These are phyloP conservation scores for Polyommatus icarus DNA, from an alignment of 2,888 invertebrate species.

Conservation along the genomic window DNA sequence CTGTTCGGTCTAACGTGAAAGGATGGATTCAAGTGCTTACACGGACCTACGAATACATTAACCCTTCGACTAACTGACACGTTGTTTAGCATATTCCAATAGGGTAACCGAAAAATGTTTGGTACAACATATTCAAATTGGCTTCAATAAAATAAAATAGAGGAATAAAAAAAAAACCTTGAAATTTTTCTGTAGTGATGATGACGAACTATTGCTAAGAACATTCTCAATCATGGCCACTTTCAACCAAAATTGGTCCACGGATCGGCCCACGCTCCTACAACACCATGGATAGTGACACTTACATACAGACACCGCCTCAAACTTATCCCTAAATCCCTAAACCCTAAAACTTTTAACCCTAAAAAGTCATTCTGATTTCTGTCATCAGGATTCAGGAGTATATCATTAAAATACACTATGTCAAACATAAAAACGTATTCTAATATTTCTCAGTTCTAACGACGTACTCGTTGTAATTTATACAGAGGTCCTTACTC, in stretches of 20 bases:
- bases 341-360: no score
- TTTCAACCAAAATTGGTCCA: no score
- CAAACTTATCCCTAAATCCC: no score
- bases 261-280: no score
- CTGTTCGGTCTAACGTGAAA: conserved; percentile 29
- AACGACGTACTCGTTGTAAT: conserved; percentile 3
- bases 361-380: no score
- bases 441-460: background rate
- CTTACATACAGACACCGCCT: no score
- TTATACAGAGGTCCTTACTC: background rate
- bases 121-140: background rate
- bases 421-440: background rate
- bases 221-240: no score
- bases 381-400: background rate
- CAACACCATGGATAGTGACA: no score
- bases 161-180: no score
- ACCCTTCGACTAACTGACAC: background rate
- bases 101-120: background rate
- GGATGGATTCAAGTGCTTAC: conserved; percentile 17
- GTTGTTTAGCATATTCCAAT: background rate
- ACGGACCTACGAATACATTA: conserved; percentile 20
- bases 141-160: background rate
- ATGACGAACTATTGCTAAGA: no score
- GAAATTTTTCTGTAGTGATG: no score
- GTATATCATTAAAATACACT: background rate